These are phyloP conservation scores for Geococcyx californianus DNA, from an alignment of 2,113 vertebrate species.

Conservation along the genomic window DNA sequence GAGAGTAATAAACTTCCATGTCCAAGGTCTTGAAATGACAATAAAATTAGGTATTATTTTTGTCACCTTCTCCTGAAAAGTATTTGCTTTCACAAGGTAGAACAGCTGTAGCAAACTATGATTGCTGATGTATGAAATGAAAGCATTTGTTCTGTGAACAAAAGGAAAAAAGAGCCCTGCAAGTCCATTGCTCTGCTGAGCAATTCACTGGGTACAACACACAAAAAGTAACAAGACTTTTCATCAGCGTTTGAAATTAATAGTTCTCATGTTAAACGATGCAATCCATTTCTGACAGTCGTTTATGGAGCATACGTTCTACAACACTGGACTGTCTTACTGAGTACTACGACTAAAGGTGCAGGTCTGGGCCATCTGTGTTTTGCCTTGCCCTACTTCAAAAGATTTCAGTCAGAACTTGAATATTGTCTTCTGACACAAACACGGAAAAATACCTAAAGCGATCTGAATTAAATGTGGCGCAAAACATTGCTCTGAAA, in stretches of 20 bases:
- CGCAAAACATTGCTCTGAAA: constrained; percentile 40
- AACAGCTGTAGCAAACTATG: neutral
- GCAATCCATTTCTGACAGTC: neutral
- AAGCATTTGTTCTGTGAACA: neutral
- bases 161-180: neutral
- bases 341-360: neutral
- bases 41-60: neutral
- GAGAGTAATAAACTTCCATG: neutral
- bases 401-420: constrained; percentile 16
- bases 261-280: neutral
- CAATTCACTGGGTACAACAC: neutral
- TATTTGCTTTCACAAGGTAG: neutral
- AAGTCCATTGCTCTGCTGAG: neutral
- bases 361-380: neutral
- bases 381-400: neutral
- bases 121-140: neutral
- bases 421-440: neutral
- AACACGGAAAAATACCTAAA: constrained; percentile 16
- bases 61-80: neutral
- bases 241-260: neutral
- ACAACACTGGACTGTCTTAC: neutral
- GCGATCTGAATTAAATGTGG: constrained; percentile 26
- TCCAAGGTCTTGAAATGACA: neutral
- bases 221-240: neutral
- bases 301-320: neutral